Conservation (phyloP, 2,888 invertebrate genomes). For the Noctuana brunneofusca region DNA sequence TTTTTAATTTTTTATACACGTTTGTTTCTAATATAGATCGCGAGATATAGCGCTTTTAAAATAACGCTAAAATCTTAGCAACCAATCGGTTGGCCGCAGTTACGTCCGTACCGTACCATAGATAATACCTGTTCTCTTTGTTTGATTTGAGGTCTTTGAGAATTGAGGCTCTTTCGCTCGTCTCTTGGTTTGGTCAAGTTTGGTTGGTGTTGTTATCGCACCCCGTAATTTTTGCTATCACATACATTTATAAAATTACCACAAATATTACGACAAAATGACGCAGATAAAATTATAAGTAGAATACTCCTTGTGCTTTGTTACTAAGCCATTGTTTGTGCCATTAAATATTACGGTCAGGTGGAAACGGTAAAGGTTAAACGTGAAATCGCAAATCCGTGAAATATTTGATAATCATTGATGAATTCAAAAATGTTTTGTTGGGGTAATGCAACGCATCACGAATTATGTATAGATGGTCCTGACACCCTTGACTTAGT, state of each 20-base stretch:
- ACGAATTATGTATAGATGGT: slow-evolving; percentile 73
- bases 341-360: neutral
- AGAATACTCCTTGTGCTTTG: neutral
- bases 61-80: too few relatives aligned
- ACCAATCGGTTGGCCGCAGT: too few relatives aligned
- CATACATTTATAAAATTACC: too few relatives aligned
- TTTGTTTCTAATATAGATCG: too few relatives aligned
- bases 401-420: slow-evolving; percentile 25
- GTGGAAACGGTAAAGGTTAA: slow-evolving; percentile 55
- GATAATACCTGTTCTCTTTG: neutral
- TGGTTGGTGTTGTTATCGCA: slow-evolving; percentile 64
- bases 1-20: too few relatives aligned
- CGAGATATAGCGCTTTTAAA: too few relatives aligned
- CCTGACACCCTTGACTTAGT: slow-evolving; percentile 68
- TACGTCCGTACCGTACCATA: too few relatives aligned
- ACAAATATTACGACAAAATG: slow-evolving; percentile 31
- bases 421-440: slow-evolving; percentile 70
- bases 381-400: slow-evolving; percentile 44
- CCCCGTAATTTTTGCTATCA: slow-evolving; percentile 26
- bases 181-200: slow-evolving; percentile 39
- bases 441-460: slow-evolving; percentile 79
- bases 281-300: slow-evolving; percentile 24
- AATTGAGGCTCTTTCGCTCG: slow-evolving; percentile 3
- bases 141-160: neutral
- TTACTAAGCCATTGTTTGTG: neutral